Percentiles rank a stretch among this genome's conserved stretches.
Evolutionary conservation across 2,888 invertebrate species (phyloP).

Genomic region (Nymphalis c-album): DNA sequence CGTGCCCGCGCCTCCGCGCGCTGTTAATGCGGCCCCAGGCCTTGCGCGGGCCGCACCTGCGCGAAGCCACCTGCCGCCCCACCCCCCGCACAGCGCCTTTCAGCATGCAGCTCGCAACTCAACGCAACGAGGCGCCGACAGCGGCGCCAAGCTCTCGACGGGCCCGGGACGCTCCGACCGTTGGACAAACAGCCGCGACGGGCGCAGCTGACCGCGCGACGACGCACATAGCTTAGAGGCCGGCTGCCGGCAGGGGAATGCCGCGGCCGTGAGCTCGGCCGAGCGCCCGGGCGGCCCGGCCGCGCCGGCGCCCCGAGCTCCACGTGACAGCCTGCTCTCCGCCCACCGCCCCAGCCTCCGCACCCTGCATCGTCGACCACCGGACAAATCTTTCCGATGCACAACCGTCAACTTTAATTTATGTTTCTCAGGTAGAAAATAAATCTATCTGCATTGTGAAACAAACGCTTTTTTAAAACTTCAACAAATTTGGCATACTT

Average conservation of each 20-base stretch:
- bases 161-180: slow-evolving; percentile 65
- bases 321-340: slow-evolving; percentile 50
- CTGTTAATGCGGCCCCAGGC: slow-evolving; percentile 68
- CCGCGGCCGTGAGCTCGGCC: slow-evolving; percentile 66
- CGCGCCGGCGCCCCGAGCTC: slow-evolving; percentile 69
- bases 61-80: slow-evolving; percentile 72
- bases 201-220: slow-evolving; percentile 54
- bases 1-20: slow-evolving; percentile 67
- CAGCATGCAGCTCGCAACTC: slow-evolving; percentile 70
- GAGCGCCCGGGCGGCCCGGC: slow-evolving; percentile 74
- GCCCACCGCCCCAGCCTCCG: slow-evolving; percentile 48
- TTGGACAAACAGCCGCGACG: slow-evolving; percentile 63
- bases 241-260: slow-evolving; percentile 72
- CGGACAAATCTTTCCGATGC: slow-evolving; percentile 71
- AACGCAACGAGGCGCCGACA: slow-evolving; percentile 67
- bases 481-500: no score
- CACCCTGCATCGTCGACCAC: slow-evolving; percentile 47
- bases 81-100: slow-evolving; percentile 63
- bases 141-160: slow-evolving; percentile 68
- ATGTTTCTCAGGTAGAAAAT: slow-evolving; percentile 48
- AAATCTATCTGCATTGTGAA: slow-evolving; percentile 27
- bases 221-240: slow-evolving; percentile 67
- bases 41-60: slow-evolving; percentile 73
- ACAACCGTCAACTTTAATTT: slow-evolving; percentile 73
- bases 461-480: neutral